Conservation (phyloP, 2,113 vertebrate species). For the Phrynosoma platyrhinos region DNA sequence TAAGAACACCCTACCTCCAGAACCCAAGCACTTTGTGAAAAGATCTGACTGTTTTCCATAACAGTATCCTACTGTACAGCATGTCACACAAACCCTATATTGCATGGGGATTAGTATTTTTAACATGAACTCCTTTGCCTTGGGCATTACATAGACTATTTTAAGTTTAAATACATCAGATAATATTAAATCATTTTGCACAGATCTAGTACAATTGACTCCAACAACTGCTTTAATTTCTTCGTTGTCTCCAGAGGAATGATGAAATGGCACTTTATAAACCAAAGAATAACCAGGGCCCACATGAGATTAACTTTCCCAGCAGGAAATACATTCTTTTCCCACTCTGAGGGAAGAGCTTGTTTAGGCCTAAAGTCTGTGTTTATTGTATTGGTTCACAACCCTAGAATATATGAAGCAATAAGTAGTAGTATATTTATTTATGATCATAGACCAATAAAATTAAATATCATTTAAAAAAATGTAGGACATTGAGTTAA, state of each 20-base stretch:
- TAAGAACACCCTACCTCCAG: conserved; percentile 11
- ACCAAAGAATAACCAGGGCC: neutral
- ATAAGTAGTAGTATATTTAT: too few relatives aligned
- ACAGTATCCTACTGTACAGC: neutral
- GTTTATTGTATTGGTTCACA: neutral
- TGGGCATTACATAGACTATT: neutral
- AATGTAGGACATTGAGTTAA: too few relatives aligned
- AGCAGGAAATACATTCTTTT: neutral
- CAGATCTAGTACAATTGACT: conserved; percentile 5
- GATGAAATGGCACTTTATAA: conserved; percentile 18
- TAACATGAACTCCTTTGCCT: neutral
- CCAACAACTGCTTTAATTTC: conserved; percentile 18
- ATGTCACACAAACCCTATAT: conserved; percentile 11
- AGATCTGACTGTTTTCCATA: conserved; percentile 22
- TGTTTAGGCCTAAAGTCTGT: neutral
- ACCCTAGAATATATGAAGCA: neutral
- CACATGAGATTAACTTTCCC: neutral
- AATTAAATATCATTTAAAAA: neutral
- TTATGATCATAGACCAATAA: neutral
- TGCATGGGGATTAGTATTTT: conserved; percentile 5
- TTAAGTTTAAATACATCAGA: conserved; percentile 22
- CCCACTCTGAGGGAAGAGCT: conserved; percentile 2
- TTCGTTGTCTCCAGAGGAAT: conserved; percentile 7
- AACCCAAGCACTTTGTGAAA: conserved; percentile 28
- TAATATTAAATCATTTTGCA: conserved; percentile 32